Evolutionary conservation across 2,888 invertebrate genomes (phyloP).

Genomic region (Diaperis boleti): DNA sequence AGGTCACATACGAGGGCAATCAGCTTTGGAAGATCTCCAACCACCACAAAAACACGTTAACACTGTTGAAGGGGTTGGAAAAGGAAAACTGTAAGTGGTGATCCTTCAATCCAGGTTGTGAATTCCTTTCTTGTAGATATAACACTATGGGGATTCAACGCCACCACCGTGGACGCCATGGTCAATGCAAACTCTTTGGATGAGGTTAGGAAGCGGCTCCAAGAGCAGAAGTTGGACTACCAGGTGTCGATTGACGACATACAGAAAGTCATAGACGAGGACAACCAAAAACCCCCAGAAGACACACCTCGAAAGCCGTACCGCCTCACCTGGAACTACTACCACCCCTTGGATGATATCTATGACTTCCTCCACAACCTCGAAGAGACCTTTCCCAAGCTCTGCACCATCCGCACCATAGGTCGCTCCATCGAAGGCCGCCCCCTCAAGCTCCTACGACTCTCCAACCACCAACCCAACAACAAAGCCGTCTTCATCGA

Average conservation of each 20-base stretch:
- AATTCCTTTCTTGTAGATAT: conserved; percentile 12
- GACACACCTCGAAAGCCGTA: conserved; percentile 70
- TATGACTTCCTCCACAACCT: conserved; percentile 79
- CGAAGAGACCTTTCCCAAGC: conserved; percentile 77
- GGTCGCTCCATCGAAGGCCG: conserved; percentile 82
- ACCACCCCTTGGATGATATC: conserved; percentile 78
- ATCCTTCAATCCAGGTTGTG: neutral
- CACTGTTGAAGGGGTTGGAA: conserved; percentile 68
- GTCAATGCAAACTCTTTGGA: conserved; percentile 74
- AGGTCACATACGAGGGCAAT: conserved; percentile 78
- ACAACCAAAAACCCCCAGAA: conserved; percentile 78
- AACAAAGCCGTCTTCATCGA: conserved; percentile 78
- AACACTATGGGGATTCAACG: conserved; percentile 70
- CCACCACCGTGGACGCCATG: conserved; percentile 76
- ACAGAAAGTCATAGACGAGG: conserved; percentile 82
- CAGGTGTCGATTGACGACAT: conserved; percentile 81
- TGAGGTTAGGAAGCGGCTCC: conserved; percentile 74
- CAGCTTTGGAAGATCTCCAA: conserved; percentile 81
- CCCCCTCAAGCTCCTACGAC: conserved; percentile 77
- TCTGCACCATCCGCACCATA: conserved; percentile 79
- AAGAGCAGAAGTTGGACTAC: conserved; percentile 74
- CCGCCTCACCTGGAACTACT: conserved; percentile 82
- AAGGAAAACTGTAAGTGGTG: conserved; percentile 70
- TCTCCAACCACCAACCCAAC: conserved; percentile 71
- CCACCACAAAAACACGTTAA: conserved; percentile 69